A percentile compares a stretch with the other conserved stretches of the same genome.
Evolutionary conservation across 2,113 vertebrate species (phyloP).

Genomic region (Barbus barbus): DNA sequence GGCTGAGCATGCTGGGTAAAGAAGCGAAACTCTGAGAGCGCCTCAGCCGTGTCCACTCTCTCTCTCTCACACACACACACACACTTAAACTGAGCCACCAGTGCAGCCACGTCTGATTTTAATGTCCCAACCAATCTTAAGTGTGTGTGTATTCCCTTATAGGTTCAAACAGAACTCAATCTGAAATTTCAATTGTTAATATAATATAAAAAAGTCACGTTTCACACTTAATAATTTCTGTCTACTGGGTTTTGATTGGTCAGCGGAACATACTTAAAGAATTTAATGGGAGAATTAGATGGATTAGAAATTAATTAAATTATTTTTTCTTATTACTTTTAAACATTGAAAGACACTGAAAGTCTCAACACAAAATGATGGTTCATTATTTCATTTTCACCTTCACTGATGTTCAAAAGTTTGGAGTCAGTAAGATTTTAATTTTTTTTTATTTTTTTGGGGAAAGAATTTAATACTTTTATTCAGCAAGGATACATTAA

Average conservation of each 20-base stretch:
- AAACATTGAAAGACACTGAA: too few relatives aligned
- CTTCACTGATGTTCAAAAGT: too few relatives aligned
- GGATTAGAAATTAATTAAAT: too few relatives aligned
- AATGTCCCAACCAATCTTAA: background rate
- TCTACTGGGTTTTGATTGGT: background rate
- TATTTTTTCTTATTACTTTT: too few relatives aligned
- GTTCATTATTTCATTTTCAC: too few relatives aligned
- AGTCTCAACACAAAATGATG: too few relatives aligned
- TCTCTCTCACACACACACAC: background rate
- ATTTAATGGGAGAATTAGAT: background rate
- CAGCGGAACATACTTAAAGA: background rate
- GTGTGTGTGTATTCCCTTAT: background rate
- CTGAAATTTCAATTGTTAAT: background rate
- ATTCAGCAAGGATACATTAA: too few relatives aligned
- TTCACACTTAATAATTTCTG: background rate
- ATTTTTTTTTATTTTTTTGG: too few relatives aligned
- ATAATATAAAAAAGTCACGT: background rate
- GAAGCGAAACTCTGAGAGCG: constrained; percentile 58
- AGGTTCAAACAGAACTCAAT: background rate
- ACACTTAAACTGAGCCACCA: background rate
- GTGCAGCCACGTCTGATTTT: background rate
- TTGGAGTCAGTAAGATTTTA: too few relatives aligned
- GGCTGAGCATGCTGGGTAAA: constrained; percentile 76
- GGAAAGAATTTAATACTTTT: too few relatives aligned
- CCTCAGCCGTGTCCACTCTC: constrained; percentile 56